Base-by-base conservation (phyloP, 2,113 vertebrate species). In the Otus sunia region DNA sequence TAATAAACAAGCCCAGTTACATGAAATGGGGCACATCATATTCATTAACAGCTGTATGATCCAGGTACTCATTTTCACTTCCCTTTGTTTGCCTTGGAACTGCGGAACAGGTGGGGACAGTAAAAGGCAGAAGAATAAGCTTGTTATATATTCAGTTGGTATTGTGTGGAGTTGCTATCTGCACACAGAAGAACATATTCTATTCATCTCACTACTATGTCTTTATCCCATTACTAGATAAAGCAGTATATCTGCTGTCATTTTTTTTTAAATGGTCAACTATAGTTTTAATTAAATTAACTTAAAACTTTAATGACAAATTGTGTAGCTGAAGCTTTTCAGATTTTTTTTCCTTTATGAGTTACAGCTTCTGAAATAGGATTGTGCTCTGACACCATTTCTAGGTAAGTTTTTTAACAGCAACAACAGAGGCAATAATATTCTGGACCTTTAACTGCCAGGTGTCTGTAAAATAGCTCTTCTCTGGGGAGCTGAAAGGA, bases 401-500 rank as follows among this genome's bases (percentile, higher is more conserved):
- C 73, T 50, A 78, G 55, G 22, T 86, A 72, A 91, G 68, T 47
- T 81, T 83, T 96, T 91, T 91, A 94, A 89, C 69, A 83, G 69
- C 75, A 86, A 26, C 22, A 75, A 53, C 34, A 72, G 53, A 69
- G 26, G 39, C 53, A 88, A 84, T 80, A 93, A 52, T 3, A 5
- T 90, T 39, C 91, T 91, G 63, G 80, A 86, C 64, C 84, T 95
- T 96, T 96, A 92, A 86, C 41, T 94, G 87, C 56, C 82, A 97
- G 96, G 96, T 97, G 78, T 88, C 94, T 0, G 1, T 93, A 95
- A 97, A 96, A 86, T 15, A 72, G 86, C 67, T 95, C 60, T 95
- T 95, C 96, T 93, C 88, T 89, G 36, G 94, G 88, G 74, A 97
- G 41, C 60, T 90, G 97, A 90, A 94, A 95, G 87, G 95, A 97